These are phyloP conservation scores for Mylabris sibirica DNA, from an alignment of 2,888 invertebrate species.

Conservation along the genomic window DNA sequence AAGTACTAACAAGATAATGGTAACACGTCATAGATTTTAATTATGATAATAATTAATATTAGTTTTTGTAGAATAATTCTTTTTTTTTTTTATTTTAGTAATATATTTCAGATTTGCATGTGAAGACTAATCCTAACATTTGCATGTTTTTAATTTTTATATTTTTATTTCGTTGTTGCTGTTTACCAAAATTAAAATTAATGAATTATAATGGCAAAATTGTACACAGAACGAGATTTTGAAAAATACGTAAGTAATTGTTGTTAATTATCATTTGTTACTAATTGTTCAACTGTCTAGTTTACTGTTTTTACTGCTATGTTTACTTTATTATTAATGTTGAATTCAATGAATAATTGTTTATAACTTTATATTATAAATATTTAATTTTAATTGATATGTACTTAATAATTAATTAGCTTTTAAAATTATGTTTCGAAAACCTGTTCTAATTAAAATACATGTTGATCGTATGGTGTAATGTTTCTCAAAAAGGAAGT, in stretches of 20 bases:
- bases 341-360: not conserved
- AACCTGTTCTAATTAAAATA: not conserved
- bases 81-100: not conserved
- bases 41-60: not conserved
- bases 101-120: slow-evolving; percentile 57
- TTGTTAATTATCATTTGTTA: not conserved
- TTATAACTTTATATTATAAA: not conserved
- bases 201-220: slow-evolving; percentile 46
- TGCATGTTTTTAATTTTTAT: slow-evolving; percentile 43
- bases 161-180: not conserved
- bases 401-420: not conserved
- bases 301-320: not conserved
- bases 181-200: slow-evolving; percentile 9
- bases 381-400: not conserved
- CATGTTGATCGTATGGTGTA: not conserved
- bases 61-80: not conserved
- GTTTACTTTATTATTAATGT: not conserved
- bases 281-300: not conserved
- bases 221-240: slow-evolving; percentile 51
- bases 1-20: not conserved
- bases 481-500: slow-evolving; percentile 18
- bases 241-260: slow-evolving; percentile 56
- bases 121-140: slow-evolving; percentile 37
- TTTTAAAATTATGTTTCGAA: not conserved
- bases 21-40: not conserved